Percentiles rank a stretch among this genome's conserved stretches.
phyloP scores from a whole-genome alignment of 2,797 vertebrate species.

The Graptemys geographica region DNA sequence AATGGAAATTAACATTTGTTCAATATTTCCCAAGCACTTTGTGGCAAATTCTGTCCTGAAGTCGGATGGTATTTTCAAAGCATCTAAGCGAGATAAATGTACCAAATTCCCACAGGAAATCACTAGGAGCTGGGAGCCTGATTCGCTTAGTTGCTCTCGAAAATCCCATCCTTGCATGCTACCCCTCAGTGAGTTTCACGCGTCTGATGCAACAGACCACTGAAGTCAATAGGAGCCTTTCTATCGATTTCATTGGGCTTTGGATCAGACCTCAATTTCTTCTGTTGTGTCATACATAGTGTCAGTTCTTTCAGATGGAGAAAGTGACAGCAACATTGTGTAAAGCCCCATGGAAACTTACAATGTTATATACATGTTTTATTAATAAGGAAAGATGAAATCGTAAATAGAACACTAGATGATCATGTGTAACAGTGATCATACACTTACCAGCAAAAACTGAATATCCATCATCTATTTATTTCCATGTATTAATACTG shows the following conservation, averaged over 20 bases:
- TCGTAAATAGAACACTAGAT: background rate
- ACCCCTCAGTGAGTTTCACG: background rate
- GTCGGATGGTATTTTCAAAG: background rate
- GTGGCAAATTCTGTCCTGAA: slow-evolving; percentile 20
- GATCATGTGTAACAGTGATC: background rate
- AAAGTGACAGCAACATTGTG: background rate
- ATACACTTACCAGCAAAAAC: background rate
- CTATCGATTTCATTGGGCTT: background rate
- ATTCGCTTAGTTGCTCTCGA: background rate
- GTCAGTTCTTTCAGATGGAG: background rate
- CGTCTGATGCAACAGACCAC: background rate
- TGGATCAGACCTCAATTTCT: background rate
- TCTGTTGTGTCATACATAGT: background rate
- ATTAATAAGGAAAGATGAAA: background rate
- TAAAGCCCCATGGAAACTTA: background rate
- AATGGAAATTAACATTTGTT: background rate
- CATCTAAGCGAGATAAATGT: slow-evolving; percentile 20
- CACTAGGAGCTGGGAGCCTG: background rate
- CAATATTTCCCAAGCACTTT: background rate
- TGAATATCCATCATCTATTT: background rate
- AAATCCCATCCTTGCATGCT: background rate
- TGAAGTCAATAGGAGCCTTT: background rate
- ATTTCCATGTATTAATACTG: background rate
- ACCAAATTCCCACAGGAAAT: slow-evolving; percentile 6
- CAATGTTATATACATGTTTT: background rate